phyloP scores from a whole-genome alignment of 1,140 invertebrate species.

The Lethrus apterus region DNA sequence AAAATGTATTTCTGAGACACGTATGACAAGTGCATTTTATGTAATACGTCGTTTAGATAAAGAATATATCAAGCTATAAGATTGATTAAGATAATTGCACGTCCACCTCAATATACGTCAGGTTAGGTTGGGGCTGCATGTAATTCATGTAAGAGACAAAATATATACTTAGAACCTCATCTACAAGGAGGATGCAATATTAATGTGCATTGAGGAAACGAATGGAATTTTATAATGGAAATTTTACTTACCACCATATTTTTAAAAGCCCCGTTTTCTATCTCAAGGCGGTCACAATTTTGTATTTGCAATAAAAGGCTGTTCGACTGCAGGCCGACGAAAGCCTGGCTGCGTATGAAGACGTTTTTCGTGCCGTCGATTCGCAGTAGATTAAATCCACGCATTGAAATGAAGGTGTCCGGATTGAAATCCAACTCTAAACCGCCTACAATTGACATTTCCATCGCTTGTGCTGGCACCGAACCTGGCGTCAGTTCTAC shows the following conservation, averaged over 20 bases:
- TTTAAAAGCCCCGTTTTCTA: constrained; percentile 50
- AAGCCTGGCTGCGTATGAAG: constrained; percentile 46
- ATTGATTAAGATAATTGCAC: no score
- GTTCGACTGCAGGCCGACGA: constrained; percentile 46
- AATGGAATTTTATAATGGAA: no score
- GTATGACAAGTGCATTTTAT: no score
- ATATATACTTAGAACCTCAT: no score
- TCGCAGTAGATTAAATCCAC: constrained; percentile 42
- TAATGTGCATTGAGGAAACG: no score
- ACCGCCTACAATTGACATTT: constrained; percentile 52
- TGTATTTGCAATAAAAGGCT: constrained; percentile 47
- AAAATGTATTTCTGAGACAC: no score
- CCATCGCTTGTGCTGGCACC: constrained; percentile 46
- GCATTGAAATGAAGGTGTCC: constrained; percentile 41
- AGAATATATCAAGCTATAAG: no score
- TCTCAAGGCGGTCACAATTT: constrained; percentile 45
- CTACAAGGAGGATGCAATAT: no score
- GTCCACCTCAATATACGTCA: no score
- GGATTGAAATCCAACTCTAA: constrained; percentile 49
- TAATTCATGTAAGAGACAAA: no score
- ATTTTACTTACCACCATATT: constrained; percentile 41
- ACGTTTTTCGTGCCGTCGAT: constrained; percentile 45
- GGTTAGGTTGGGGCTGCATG: no score
- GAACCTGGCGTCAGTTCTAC: constrained; percentile 46
- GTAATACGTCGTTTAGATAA: no score